Percentiles rank a stretch among this genome's conserved stretches.
phyloP scores from a whole-genome alignment of 2,888 invertebrate genomes.

The Hyppa rectilinea region DNA sequence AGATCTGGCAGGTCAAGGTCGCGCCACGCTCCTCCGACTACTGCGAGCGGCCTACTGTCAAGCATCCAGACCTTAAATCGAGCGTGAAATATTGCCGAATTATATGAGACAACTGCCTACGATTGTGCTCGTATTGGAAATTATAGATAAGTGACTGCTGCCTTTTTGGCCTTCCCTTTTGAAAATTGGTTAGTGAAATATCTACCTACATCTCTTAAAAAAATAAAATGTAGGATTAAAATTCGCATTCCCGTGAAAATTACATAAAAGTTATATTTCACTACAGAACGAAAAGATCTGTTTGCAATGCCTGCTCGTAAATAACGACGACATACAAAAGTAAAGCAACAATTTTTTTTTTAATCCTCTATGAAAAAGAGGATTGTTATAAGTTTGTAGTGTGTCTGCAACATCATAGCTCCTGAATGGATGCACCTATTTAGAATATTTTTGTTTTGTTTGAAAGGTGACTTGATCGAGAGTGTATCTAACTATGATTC shows the following conservation, averaged over 20 bases:
- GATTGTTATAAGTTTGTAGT: too few relatives aligned
- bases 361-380: too few relatives aligned
- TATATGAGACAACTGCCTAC: constrained; percentile 57
- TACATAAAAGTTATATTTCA: not conserved
- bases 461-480: too few relatives aligned
- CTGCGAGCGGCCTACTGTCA: constrained; percentile 45
- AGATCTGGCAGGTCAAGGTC: constrained; percentile 67
- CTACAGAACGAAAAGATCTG: not conserved
- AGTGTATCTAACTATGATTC: too few relatives aligned
- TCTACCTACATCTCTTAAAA: not conserved
- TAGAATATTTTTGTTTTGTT: too few relatives aligned
- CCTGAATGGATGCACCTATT: too few relatives aligned
- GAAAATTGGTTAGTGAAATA: not conserved
- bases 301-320: not conserved
- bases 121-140: constrained; percentile 29
- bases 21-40: constrained; percentile 40
- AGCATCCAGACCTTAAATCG: constrained; percentile 65
- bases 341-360: too few relatives aligned
- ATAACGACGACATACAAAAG: not conserved
- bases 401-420: too few relatives aligned
- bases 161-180: not conserved
- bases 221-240: not conserved
- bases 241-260: not conserved
- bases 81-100: constrained; percentile 67
- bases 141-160: constrained; percentile 29